Conservation (phyloP, 2,113 vertebrate genomes). For the Podarcis muralis region DNA sequence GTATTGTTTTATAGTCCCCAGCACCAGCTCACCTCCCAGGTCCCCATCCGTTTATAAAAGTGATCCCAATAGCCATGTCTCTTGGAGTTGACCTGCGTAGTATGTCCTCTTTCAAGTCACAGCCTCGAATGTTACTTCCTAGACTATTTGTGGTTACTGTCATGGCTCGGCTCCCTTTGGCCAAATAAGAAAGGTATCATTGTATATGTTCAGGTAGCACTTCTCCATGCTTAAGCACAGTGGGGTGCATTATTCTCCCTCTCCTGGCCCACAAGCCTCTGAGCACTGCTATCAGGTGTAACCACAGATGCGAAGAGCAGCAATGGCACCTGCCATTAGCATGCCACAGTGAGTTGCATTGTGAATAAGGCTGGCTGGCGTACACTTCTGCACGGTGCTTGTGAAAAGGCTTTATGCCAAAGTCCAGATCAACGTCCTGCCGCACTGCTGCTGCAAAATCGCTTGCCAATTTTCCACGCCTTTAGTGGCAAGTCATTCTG, state of each 20-base stretch:
- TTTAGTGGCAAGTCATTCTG: neutral
- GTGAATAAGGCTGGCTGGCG: neutral
- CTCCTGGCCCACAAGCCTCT: neutral
- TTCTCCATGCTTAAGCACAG: neutral
- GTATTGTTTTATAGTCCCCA: constrained; percentile 25
- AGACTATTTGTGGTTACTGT: neutral
- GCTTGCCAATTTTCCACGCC: neutral
- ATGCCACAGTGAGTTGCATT: neutral
- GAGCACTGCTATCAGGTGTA: neutral
- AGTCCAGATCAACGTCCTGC: neutral
- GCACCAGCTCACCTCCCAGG: neutral
- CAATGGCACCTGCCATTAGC: neutral
- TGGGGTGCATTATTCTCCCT: neutral
- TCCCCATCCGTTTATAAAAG: constrained; percentile 18
- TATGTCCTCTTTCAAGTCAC: constrained; percentile 15
- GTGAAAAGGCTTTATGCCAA: neutral
- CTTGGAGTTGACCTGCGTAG: constrained; percentile 51
- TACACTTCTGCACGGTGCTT: neutral
- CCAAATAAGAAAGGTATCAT: neutral
- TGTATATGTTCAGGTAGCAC: constrained; percentile 20
- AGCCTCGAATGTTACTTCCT: constrained; percentile 32
- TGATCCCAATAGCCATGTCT: constrained; percentile 30
- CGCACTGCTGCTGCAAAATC: neutral
- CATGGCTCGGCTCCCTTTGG: neutral
- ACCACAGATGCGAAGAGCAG: neutral